Conservation (phyloP, 2,113 vertebrate genomes). For the Pantherophis guttatus region DNA sequence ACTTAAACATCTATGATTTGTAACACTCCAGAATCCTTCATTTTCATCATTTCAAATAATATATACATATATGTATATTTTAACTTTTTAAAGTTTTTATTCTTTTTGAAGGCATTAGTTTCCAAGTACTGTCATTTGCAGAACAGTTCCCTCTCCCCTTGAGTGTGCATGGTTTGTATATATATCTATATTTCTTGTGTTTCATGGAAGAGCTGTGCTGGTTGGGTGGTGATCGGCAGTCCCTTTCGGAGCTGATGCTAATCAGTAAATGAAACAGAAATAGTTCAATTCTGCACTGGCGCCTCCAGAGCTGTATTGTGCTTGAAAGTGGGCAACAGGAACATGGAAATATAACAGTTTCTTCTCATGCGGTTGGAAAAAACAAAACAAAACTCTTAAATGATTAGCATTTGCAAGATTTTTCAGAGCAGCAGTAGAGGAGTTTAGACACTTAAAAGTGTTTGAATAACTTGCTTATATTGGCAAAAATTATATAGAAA, state of each 20-base stretch:
- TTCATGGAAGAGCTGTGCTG: neutral
- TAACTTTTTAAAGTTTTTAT: conserved; percentile 41
- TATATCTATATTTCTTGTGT: neutral
- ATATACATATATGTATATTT: conserved; percentile 37
- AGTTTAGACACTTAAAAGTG: neutral
- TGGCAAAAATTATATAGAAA: conserved; percentile 17
- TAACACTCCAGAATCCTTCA: conserved; percentile 44
- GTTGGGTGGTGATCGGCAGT: neutral
- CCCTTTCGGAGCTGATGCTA: neutral
- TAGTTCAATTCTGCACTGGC: neutral
- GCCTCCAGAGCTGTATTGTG: fast-evolving
- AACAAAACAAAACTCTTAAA: conserved; percentile 7
- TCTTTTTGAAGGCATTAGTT: conserved; percentile 26
- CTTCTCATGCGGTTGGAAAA: neutral
- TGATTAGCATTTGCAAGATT: conserved; percentile 8
- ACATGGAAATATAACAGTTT: neutral
- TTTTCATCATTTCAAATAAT: conserved; percentile 53
- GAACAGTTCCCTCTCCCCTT: neutral
- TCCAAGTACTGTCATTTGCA: neutral
- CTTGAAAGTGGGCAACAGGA: neutral
- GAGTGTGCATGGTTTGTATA: neutral
- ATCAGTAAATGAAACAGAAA: conserved; percentile 1
- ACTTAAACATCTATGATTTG: conserved; percentile 40
- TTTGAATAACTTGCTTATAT: conserved; percentile 30
- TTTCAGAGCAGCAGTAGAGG: neutral